Evolutionary conservation across 1,140 invertebrate species (phyloP).

Genomic region (Lerema accius): DNA sequence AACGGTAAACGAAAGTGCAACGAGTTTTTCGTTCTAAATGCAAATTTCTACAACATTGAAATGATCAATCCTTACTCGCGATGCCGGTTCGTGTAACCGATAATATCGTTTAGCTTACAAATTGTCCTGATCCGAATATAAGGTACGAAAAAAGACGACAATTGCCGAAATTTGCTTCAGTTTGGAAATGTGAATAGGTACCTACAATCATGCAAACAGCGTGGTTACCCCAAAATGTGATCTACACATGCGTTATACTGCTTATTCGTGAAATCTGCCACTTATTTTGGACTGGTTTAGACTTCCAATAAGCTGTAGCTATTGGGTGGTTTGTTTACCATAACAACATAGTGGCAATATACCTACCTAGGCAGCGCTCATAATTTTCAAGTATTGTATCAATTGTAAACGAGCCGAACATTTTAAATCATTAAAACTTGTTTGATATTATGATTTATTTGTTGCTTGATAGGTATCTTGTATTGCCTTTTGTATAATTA

Average conservation of each 20-base stretch:
- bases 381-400: too few species aligned
- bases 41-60: constrained; percentile 26
- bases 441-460: too few species aligned
- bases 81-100: constrained; percentile 22
- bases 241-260: constrained; percentile 3
- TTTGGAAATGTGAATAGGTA: too few species aligned
- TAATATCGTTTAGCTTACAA: constrained; percentile 4
- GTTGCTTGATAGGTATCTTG: too few species aligned
- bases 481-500: too few species aligned
- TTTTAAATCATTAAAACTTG: too few species aligned
- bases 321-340: neutral
- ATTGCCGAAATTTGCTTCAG: constrained; percentile 2
- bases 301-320: neutral
- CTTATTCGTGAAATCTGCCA: constrained; percentile 14
- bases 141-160: neutral
- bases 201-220: constrained; percentile 8
- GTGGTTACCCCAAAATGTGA: constrained; percentile 27
- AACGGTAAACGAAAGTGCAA: constrained; percentile 21
- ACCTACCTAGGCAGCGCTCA: too few species aligned
- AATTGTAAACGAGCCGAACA: too few species aligned
- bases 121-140: constrained; percentile 17
- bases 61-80: constrained; percentile 21
- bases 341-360: too few species aligned
- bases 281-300: constrained; percentile 6
- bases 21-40: constrained; percentile 36